phyloP scores from a whole-genome alignment of 2,113 vertebrate species.

The Cercopithecus mona region DNA sequence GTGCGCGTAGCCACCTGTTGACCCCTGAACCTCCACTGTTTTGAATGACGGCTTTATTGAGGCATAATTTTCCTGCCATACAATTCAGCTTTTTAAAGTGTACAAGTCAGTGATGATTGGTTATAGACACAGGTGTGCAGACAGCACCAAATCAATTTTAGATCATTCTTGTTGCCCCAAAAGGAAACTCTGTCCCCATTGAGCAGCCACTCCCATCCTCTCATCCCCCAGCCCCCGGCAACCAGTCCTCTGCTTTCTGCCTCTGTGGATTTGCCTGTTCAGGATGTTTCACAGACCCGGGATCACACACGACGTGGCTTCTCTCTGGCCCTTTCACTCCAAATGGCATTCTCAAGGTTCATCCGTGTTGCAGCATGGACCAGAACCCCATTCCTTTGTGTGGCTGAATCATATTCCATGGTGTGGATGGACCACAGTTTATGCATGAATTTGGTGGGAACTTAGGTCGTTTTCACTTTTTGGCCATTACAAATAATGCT shows the following conservation, averaged over 20 bases:
- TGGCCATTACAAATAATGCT: accelerated
- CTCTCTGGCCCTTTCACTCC: not conserved
- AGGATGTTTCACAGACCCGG: not conserved
- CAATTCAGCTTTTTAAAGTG: not conserved
- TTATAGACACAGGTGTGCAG: not conserved
- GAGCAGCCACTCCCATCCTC: accelerated
- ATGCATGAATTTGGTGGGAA: accelerated
- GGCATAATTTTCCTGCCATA: not conserved
- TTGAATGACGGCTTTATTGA: not conserved
- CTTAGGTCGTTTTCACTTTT: too few relatives aligned
- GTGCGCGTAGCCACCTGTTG: accelerated
- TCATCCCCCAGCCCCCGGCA: too few relatives aligned
- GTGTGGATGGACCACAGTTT: not conserved
- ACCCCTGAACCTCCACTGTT: not conserved
- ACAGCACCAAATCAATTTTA: not conserved
- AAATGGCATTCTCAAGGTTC: accelerated
- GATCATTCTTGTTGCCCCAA: not conserved
- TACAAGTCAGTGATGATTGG: accelerated
- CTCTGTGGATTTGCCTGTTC: not conserved
- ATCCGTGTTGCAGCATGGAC: too few relatives aligned
- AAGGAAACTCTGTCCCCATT: not conserved
- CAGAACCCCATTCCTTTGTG: accelerated
- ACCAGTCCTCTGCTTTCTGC: too few relatives aligned
- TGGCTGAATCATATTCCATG: too few relatives aligned
- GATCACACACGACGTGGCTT: too few relatives aligned